A percentile compares a stretch with the other conserved stretches of the same genome.
Evolutionary conservation across 2,888 invertebrate genomes (phyloP).

Genomic region (Periphyllus acericola): DNA sequence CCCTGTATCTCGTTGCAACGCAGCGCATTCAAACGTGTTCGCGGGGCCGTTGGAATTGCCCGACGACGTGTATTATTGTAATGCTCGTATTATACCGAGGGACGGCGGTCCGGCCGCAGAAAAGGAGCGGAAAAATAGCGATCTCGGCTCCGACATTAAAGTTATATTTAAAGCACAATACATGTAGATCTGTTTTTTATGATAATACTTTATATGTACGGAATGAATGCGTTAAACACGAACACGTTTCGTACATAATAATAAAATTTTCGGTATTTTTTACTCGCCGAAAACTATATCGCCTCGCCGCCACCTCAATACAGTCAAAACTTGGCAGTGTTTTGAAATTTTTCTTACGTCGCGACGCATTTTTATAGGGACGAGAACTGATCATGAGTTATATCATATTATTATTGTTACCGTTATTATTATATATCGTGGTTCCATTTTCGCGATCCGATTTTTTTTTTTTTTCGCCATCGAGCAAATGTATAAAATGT

Average conservation of each 20-base stretch:
- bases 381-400: slow-evolving; percentile 10
- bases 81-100: background rate
- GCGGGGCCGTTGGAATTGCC: background rate
- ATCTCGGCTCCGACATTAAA: background rate
- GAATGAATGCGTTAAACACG: background rate
- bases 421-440: too few relatives aligned
- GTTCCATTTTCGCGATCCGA: background rate
- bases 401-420: too few relatives aligned
- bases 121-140: background rate
- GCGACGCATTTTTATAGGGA: background rate
- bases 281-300: background rate
- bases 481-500: background rate
- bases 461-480: background rate
- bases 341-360: background rate
- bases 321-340: slow-evolving; percentile 43
- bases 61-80: background rate
- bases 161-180: slow-evolving; percentile 16
- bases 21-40: background rate
- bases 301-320: background rate
- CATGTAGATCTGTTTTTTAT: background rate
- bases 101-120: background rate
- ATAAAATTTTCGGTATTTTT: background rate
- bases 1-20: background rate
- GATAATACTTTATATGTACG: background rate
- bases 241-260: slow-evolving; percentile 1